Conservation (phyloP, 2,888 invertebrate species). For the Malthinus seriepunctatus region DNA sequence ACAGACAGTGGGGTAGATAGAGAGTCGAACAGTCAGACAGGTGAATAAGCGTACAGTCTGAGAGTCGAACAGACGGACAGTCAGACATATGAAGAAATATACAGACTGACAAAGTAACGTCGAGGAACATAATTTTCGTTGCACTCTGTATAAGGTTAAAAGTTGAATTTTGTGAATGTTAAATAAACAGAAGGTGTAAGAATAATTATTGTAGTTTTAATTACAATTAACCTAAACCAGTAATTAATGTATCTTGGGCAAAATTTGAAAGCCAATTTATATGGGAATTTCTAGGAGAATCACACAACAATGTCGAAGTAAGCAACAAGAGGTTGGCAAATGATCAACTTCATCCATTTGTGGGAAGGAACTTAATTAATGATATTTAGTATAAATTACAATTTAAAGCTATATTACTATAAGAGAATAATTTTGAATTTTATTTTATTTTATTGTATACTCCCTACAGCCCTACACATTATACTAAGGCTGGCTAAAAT, state of each 20-base stretch:
- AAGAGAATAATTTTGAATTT: too few species aligned
- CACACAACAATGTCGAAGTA: constrained; percentile 31
- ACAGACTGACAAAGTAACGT: too few species aligned
- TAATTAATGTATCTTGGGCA: constrained; percentile 20
- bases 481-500: too few species aligned
- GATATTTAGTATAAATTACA: constrained; percentile 14
- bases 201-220: constrained; percentile 3
- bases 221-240: constrained; percentile 11
- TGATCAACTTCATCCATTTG: constrained; percentile 20
- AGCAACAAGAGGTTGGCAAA: constrained; percentile 30
- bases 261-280: constrained; percentile 39
- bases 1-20: too few species aligned
- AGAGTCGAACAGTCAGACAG: too few species aligned
- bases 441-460: too few species aligned
- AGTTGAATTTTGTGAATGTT: neutral
- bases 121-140: too few species aligned
- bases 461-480: too few species aligned
- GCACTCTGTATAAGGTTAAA: too few species aligned
- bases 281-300: constrained; percentile 34
- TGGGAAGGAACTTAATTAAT: constrained; percentile 17
- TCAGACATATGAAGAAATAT: too few species aligned
- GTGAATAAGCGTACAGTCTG: too few species aligned
- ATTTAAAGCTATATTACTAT: constrained; percentile 2
- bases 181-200: constrained; percentile 3
- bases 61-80: too few species aligned